Base-by-base conservation (phyloP, 2,888 invertebrate species). In the Empis livida region DNA sequence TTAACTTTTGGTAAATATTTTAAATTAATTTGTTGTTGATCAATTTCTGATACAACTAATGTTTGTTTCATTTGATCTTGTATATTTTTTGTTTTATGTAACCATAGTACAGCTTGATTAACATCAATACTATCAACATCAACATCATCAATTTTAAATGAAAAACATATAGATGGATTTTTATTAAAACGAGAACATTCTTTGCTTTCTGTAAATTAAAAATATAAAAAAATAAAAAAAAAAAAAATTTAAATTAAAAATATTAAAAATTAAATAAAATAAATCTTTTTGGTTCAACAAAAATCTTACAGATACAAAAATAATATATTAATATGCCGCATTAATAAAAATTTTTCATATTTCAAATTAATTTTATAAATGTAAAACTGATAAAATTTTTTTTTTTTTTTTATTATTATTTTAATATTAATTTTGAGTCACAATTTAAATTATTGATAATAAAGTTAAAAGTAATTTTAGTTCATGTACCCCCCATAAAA, bases 31-130 rank as follows among this genome's bases (percentile, higher is more conserved):
- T 84, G 84, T 80, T 60, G 51, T 40, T 84, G 83, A 10, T 84
- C 83, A 13, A 86, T 79, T 62, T 88, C 87, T 0, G 84, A 83
- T 43, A 87, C 77, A 20, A 84, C 80, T 60, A 86, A 82, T 0
- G 83, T 84, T 59, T 85, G 84, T 60, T 82, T 49, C 40, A 46
- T 43, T 38, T 62, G 57, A 9, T 52, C 53, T 2, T 49, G 46
- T 3, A 49, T 47, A 27, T 56, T 30, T 11, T 53, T 57, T 2
- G 50, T 51, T 42, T 61, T 59, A 64, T 84, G 84, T 48, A 88
- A 79, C 87, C 88, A 88, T 23, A 89, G 71, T 55, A 88, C 84
- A 1, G 87, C 88, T 2, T 79, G 79, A 38, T 80, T 83, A 10
- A 87, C 82, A 59, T 82, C 84, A 42, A 80, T 79, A 0, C 80